Evolutionary conservation across 2,113 vertebrate genomes (phyloP).

Genomic region (Malurus melanocephalus): DNA sequence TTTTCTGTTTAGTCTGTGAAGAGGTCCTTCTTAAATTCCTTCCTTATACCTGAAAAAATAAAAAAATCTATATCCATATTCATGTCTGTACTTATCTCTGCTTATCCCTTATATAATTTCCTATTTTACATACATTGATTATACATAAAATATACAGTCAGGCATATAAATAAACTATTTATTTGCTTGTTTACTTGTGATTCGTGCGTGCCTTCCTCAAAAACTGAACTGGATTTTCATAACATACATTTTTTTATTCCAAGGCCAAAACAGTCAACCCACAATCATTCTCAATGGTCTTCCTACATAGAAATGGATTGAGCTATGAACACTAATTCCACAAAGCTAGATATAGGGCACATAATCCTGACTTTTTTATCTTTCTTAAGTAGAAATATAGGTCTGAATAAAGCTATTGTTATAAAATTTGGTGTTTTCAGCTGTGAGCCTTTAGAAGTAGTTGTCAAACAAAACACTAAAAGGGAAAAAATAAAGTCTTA

Average conservation of each 20-base stretch:
- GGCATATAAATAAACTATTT: neutral
- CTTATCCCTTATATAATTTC: neutral
- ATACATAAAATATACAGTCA: neutral
- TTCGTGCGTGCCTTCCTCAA: neutral
- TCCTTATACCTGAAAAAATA: neutral
- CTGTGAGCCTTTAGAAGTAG: neutral
- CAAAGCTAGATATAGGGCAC: neutral
- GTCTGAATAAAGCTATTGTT: neutral
- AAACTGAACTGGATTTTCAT: neutral
- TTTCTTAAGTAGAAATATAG: neutral
- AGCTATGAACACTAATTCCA: neutral
- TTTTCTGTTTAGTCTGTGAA: neutral
- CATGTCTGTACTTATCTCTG: neutral
- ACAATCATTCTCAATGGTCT: neutral
- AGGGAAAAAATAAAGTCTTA: neutral
- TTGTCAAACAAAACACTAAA: neutral
- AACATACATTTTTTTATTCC: neutral
- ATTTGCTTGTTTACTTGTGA: neutral
- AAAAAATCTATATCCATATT: neutral
- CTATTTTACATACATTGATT: neutral
- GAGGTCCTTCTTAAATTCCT: neutral
- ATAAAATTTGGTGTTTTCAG: neutral
- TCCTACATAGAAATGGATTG: neutral
- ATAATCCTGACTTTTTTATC: neutral
- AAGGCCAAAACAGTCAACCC: neutral